Evolutionary conservation across 2,888 invertebrate species (phyloP).

Genomic region (Lysandra bellargus): DNA sequence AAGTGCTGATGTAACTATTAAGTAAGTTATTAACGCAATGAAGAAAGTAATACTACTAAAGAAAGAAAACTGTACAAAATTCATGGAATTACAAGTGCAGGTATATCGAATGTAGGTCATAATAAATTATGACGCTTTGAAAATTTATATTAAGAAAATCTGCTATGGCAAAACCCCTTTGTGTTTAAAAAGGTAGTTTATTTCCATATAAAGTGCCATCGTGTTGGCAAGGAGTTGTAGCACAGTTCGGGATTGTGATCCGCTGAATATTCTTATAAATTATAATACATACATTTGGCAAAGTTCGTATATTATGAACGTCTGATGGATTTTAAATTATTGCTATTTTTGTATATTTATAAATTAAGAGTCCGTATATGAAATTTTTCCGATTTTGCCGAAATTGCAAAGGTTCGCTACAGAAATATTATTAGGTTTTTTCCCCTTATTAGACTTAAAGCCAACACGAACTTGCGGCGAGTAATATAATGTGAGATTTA

Average conservation of each 20-base stretch:
- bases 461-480: too few relatives aligned
- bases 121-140: not conserved
- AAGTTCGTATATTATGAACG: not conserved
- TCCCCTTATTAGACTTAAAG: too few relatives aligned
- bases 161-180: not conserved
- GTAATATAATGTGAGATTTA: too few relatives aligned
- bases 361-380: too few relatives aligned
- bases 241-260: constrained; percentile 3
- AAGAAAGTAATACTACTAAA: too few relatives aligned
- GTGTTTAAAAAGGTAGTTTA: constrained; percentile 11
- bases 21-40: too few relatives aligned
- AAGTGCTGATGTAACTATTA: too few relatives aligned
- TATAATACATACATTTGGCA: not conserved
- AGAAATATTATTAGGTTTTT: too few relatives aligned
- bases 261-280: not conserved
- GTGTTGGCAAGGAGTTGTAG: constrained; percentile 8
- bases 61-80: not conserved
- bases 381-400: too few relatives aligned
- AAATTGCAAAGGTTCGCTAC: too few relatives aligned
- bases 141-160: not conserved
- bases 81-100: not conserved
- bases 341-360: too few relatives aligned
- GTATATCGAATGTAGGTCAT: not conserved
- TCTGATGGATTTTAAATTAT: not conserved
- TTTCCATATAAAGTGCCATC: constrained; percentile 18